Percentiles rank a stretch among this genome's conserved stretches.
Evolutionary conservation across 2,113 vertebrate species (phyloP).

Genomic region (Apteryx mantelli): DNA sequence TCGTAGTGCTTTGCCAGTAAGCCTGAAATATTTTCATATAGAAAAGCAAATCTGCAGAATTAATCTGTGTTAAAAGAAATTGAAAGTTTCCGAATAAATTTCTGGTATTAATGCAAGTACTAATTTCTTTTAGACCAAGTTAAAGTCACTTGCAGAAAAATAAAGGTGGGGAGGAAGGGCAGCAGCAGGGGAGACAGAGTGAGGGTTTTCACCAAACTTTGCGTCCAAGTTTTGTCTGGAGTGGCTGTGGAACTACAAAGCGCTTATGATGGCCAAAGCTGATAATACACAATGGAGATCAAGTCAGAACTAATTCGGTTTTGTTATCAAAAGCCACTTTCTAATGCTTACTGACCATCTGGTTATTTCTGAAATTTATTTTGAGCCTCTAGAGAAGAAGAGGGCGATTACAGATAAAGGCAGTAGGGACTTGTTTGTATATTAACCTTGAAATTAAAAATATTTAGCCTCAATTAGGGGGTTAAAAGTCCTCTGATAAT

Average conservation of each 20-base stretch:
- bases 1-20: background rate
- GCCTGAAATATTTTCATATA: background rate
- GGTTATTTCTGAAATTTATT: conserved; percentile 26
- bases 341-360: conserved; percentile 6
- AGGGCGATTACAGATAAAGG: background rate
- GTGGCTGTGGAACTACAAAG: background rate
- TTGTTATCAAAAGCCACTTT: conserved; percentile 17
- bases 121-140: background rate
- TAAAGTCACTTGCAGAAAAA: background rate
- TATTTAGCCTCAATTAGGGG: background rate
- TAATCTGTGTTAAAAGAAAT: background rate
- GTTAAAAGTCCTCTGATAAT: background rate
- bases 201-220: background rate
- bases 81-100: background rate
- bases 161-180: too few relatives aligned
- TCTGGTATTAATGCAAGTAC: background rate
- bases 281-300: background rate
- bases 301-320: conserved; percentile 34
- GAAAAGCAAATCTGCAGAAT: background rate
- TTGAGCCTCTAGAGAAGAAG: background rate
- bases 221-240: background rate
- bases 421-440: background rate
- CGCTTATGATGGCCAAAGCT: conserved; percentile 15
- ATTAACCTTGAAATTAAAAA: background rate
- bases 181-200: background rate